These are phyloP conservation scores for Cynoglossus semilaevis DNA, from an alignment of 2,113 vertebrate genomes.

Conservation along the genomic window DNA sequence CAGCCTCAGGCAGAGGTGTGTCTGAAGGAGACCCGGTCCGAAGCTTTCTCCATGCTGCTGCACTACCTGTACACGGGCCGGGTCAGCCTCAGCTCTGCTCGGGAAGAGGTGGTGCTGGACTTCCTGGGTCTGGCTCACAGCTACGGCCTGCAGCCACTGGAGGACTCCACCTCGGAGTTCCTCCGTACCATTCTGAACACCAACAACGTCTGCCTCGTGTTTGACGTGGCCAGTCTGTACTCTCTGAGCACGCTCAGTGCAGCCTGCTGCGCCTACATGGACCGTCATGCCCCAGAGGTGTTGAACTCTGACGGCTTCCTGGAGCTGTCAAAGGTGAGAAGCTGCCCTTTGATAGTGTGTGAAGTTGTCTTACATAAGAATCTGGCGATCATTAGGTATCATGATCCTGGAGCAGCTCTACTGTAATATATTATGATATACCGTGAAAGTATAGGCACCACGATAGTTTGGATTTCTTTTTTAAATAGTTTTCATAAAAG, in stretches of 20 bases:
- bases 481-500: too few relatives aligned
- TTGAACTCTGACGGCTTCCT: constrained; percentile 91
- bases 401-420: too few relatives aligned
- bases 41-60: constrained; percentile 94
- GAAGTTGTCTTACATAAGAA: too few relatives aligned
- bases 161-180: constrained; percentile 94
- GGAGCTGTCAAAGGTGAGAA: constrained; percentile 87
- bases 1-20: constrained; percentile 93
- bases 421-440: too few relatives aligned
- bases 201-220: constrained; percentile 95
- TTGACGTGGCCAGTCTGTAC: constrained; percentile 96
- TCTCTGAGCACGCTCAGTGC: constrained; percentile 85
- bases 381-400: too few relatives aligned
- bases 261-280: constrained; percentile 96
- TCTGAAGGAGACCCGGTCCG: constrained; percentile 90
- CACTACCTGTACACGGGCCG: constrained; percentile 96
- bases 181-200: constrained; percentile 94
- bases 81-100: constrained; percentile 89
- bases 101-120: constrained; percentile 93
- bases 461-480: too few relatives aligned
- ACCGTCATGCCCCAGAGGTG: constrained; percentile 91
- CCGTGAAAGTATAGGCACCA: too few relatives aligned
- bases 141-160: constrained; percentile 94
- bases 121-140: constrained; percentile 95
- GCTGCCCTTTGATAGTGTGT: too few relatives aligned